Conservation (phyloP, 2,113 vertebrate genomes). For the Xiphorhynchus elegans region DNA sequence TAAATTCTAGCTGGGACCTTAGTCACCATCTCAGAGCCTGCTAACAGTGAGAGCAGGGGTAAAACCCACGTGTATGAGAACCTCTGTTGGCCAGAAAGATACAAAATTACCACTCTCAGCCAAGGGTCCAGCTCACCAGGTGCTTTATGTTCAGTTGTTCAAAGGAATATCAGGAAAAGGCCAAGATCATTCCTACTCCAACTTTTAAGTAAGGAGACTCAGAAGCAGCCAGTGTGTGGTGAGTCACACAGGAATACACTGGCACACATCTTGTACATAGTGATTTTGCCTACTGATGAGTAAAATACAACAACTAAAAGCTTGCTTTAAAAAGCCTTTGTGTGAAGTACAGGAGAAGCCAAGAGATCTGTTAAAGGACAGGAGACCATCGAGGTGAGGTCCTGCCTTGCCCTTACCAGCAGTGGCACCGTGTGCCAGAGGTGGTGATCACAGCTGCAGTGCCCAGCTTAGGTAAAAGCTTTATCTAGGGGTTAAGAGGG, state of each 20-base stretch:
- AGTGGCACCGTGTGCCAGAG: not conserved
- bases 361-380: not conserved
- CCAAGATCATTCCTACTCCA: not conserved
- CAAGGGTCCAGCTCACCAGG: not conserved
- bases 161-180: not conserved
- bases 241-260: not conserved
- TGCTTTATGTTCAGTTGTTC: not conserved
- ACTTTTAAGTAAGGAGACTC: not conserved
- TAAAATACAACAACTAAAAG: not conserved
- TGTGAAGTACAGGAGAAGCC: not conserved
- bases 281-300: not conserved
- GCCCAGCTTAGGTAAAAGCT: fast-evolving
- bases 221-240: not conserved
- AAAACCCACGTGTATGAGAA: not conserved
- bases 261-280: not conserved
- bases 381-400: not conserved
- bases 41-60: not conserved
- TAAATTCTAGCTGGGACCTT: not conserved
- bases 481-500: not conserved
- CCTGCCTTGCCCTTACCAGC: not conserved
- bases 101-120: not conserved
- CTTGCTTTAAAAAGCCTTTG: not conserved
- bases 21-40: not conserved
- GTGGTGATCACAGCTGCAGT: no score
- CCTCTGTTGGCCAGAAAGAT: not conserved